Evolutionary conservation across 2,888 invertebrate genomes (phyloP).

Genomic region (Polydrusus cervinus): DNA sequence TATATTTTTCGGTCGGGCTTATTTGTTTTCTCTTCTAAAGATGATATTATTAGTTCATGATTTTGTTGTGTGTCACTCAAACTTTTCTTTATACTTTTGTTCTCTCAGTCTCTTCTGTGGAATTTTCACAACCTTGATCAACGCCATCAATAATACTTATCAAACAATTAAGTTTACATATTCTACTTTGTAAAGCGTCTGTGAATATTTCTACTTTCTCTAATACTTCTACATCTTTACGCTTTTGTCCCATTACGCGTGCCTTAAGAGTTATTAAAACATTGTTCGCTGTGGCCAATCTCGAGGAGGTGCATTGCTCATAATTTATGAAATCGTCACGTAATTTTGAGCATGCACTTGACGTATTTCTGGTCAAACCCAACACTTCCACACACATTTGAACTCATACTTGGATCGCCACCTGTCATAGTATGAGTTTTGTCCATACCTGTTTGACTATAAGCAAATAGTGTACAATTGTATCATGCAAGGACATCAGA

Average conservation of each 20-base stretch:
- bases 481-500: slow-evolving; percentile 95
- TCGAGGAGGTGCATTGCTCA: too few relatives aligned
- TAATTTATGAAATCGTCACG: slow-evolving; percentile 19
- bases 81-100: neutral
- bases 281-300: neutral
- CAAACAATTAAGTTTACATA: slow-evolving; percentile 33
- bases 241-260: slow-evolving; percentile 4
- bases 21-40: neutral
- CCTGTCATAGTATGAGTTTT: slow-evolving; percentile 99
- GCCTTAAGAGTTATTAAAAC: neutral
- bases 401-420: slow-evolving; percentile 52
- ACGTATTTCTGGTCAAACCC: slow-evolving; percentile 7
- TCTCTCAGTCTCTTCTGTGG: neutral
- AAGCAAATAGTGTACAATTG: slow-evolving; percentile 98
- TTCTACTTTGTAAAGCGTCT: slow-evolving; percentile 30
- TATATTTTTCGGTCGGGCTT: slow-evolving; percentile 15
- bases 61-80: slow-evolving; percentile 13
- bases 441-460: slow-evolving; percentile 94
- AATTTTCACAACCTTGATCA: too few relatives aligned
- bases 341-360: slow-evolving; percentile 1
- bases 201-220: slow-evolving; percentile 32
- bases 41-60: neutral
- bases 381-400: slow-evolving; percentile 39
- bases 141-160: slow-evolving; percentile 14
- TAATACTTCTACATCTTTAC: slow-evolving; percentile 27